Base-by-base conservation (phyloP, 2,888 invertebrate species). In the Nomada hirtipes region DNA sequence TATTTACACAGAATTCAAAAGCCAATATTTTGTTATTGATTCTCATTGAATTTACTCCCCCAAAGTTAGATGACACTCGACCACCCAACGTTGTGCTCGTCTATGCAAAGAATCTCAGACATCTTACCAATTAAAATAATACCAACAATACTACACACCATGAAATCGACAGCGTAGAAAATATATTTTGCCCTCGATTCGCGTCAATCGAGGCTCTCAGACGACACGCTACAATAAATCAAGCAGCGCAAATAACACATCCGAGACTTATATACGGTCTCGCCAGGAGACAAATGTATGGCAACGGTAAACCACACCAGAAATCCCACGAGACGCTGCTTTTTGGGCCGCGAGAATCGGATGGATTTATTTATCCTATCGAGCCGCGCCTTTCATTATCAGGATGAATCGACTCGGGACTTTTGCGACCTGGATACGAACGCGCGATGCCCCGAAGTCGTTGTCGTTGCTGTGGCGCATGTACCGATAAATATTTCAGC, bases 361-460 rank as follows among this genome's bases (percentile, higher is more conserved):
- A 73, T 65, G 72, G 88, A 86, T 89, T 89, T 89, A 89, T 89
- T 86, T 81, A 75, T 77, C 67, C 77, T 53, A 74, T 69, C 75
- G 71, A 67, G 13, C 73, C 69, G 61, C 75, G 80, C 74, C 76
- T 75, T 80, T 78, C 78, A 83, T 86, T 86, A 85, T 85, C 86
- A 26, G 69, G 64, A 79, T 70, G 79, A 85, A 84, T 82, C 81
- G 82, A 76, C 13, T 18, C 55, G 29, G 60, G 64, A n/a, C 70
- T 65, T 65, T 60, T 55, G 60, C 61, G 81, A 81, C 77, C 73
- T 20, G 64, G 68, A 59, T 76, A 50, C 67, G 53, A 11, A 44
- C 36, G n/a, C 53, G n/a, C 47, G 65, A 36, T n/a, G 52, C 61
- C 59, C 18, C 9, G 59, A 42, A 36, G 47, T n/a, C 61, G 65